Base-by-base conservation (phyloP, 2,113 vertebrate species). In the Ellobius talpinus region DNA sequence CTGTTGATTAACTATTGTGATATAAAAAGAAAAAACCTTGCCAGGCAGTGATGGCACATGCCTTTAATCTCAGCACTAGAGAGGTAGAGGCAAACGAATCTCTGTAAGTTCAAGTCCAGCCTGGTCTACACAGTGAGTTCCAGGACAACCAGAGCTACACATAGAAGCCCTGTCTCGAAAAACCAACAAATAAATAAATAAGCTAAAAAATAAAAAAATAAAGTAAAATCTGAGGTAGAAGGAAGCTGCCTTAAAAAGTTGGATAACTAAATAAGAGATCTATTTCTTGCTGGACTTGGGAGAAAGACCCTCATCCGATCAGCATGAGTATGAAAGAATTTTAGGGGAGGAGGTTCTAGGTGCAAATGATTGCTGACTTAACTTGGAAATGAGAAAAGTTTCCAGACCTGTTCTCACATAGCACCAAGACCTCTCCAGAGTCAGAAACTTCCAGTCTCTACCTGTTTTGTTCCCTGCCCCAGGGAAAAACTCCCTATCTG, bases 1-100 rank as follows among this genome's bases (percentile, higher is more conserved):
- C 33, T 55, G 19, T 74, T 93, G 94, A 23, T 88, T 68, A 93
- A 42, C 47, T 84, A 29, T 42, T 90, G 89, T 45, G 55, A n/a
- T n/a, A 76, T 14, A 29, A 88, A 8, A 61, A 55, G 10, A 29
- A 52, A 70, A 92, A 84, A n/a, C 36, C 68, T 72, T n/a, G 68
- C 36, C 74, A 19, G 47, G 33, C 36, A 19, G 36, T 72, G 36
- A 72, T 16, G 36, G 36, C 70, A n/a, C 36, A 72, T 1, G 1
- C 36, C 70, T 39, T 39, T 72, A 72, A 39, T 72, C 70, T 21
- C 70, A 72, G 36, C n/a, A 72, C 70, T 21, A 72, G 70, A 19
- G 8, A 72, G 70, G n/a, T 19, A n/a, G 8, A 72, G 19, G 19
- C 17, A 70, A 1, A 19, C 1, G 2, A n/a, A 72, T 72, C n/a